These are phyloP conservation scores for Poeciliopsis infans DNA, from an alignment of 2,797 vertebrate genomes.

Conservation along the genomic window DNA sequence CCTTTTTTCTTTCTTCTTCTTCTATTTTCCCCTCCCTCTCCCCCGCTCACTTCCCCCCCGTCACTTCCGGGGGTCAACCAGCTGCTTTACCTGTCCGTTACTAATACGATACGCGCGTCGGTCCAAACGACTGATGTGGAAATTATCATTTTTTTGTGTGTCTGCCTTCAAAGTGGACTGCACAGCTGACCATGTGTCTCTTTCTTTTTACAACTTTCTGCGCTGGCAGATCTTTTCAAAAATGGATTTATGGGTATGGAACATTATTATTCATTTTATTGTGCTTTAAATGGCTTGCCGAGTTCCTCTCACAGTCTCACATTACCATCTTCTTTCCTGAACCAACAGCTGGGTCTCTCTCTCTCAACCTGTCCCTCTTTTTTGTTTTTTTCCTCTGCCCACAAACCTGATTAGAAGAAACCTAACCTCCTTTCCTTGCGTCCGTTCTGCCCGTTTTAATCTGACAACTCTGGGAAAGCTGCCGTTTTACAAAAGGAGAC, in stretches of 20 bases:
- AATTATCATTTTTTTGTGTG: slow-evolving; percentile 36
- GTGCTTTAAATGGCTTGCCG: slow-evolving; percentile 77
- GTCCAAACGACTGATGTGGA: slow-evolving; percentile 67
- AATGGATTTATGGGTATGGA: slow-evolving; percentile 88
- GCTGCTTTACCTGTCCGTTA: slow-evolving; percentile 83
- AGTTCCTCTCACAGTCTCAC: slow-evolving; percentile 80
- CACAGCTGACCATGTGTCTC: slow-evolving; percentile 80
- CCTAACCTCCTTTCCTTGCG: slow-evolving; percentile 65
- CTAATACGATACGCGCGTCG: slow-evolving; percentile 73
- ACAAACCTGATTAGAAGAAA: slow-evolving; percentile 69
- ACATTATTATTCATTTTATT: slow-evolving; percentile 83
- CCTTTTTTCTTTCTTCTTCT: slow-evolving; percentile 11
- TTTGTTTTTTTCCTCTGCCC: slow-evolving; percentile 50
- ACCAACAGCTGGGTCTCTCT: slow-evolving; percentile 76
- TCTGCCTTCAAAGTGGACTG: slow-evolving; percentile 77
- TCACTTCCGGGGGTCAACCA: slow-evolving; percentile 75
- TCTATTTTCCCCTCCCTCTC: neutral
- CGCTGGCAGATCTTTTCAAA: slow-evolving; percentile 87
- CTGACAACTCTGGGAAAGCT: slow-evolving; percentile 24
- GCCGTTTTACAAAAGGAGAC: slow-evolving; percentile 29
- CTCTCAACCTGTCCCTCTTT: slow-evolving; percentile 65
- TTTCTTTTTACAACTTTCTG: slow-evolving; percentile 81
- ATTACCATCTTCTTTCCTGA: slow-evolving; percentile 82
- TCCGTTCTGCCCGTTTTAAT: slow-evolving; percentile 50
- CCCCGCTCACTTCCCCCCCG: neutral